These are phyloP conservation scores for Caloenas nicobarica DNA, from an alignment of 2,113 vertebrate genomes.

Conservation along the genomic window DNA sequence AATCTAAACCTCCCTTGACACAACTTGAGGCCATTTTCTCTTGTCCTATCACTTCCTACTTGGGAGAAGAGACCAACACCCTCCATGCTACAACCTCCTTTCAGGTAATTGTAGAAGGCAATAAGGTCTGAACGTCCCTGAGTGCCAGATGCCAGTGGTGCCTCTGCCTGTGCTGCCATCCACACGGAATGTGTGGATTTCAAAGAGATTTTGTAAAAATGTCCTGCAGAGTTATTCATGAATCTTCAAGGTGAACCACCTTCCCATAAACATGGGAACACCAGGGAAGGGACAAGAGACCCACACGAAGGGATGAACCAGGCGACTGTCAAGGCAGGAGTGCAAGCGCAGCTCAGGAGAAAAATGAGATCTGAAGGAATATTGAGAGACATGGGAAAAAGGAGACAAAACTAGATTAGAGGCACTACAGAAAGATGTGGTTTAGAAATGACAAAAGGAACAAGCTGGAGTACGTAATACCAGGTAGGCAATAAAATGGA, in stretches of 20 bases:
- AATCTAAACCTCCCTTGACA: too few species aligned
- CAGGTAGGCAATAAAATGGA: background rate
- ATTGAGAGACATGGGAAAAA: background rate
- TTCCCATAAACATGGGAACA: background rate
- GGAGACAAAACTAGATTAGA: background rate
- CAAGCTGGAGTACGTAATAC: background rate
- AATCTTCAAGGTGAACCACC: background rate
- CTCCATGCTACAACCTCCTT: too few species aligned
- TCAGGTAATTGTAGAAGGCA: too few species aligned
- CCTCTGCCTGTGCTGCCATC: too few species aligned
- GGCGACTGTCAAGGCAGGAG: background rate
- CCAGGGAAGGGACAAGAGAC: background rate
- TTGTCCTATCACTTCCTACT: too few species aligned
- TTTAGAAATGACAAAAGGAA: background rate
- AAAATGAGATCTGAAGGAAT: background rate
- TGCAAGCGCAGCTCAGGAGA: background rate
- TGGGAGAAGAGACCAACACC: too few species aligned
- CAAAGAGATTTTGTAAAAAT: background rate
- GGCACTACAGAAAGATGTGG: background rate
- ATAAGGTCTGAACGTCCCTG: too few species aligned
- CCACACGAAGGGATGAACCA: background rate
- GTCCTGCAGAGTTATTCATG: background rate
- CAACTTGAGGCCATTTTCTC: too few species aligned
- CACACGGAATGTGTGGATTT: too few species aligned
- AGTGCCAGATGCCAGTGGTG: too few species aligned